phyloP scores from a whole-genome alignment of 2,888 invertebrate genomes.

The Perithous albicinctus region DNA sequence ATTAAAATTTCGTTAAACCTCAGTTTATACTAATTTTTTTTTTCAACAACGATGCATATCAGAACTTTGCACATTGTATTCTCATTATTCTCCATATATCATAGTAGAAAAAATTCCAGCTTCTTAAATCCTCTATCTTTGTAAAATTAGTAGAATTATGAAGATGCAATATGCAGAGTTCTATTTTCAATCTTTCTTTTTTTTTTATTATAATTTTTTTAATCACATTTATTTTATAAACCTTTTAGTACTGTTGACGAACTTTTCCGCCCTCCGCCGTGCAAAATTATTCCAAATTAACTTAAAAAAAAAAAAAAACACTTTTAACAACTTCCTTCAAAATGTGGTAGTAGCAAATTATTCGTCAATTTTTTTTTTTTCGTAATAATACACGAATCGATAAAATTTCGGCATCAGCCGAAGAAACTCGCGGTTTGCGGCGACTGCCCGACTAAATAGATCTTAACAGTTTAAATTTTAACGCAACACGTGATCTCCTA shows the following conservation, averaged over 20 bases:
- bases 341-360: not conserved
- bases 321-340: not conserved
- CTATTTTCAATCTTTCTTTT: not conserved
- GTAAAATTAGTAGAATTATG: too few relatives aligned
- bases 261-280: not conserved
- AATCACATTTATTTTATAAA: not conserved
- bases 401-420: not conserved
- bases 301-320: too few relatives aligned
- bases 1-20: too few relatives aligned
- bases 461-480: conserved; percentile 1
- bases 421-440: not conserved
- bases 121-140: too few relatives aligned
- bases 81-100: too few relatives aligned
- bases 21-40: too few relatives aligned
- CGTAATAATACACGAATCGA: not conserved
- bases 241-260: not conserved
- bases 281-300: too few relatives aligned
- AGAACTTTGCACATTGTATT: too few relatives aligned
- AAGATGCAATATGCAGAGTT: too few relatives aligned
- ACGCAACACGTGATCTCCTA: not conserved
- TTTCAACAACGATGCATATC: too few relatives aligned
- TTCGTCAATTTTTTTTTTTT: not conserved
- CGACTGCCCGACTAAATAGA: not conserved
- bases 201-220: not conserved
- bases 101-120: too few relatives aligned